Evolutionary conservation across 2,113 vertebrate species (phyloP).

Genomic region (Melanotaenia duboulayi): DNA sequence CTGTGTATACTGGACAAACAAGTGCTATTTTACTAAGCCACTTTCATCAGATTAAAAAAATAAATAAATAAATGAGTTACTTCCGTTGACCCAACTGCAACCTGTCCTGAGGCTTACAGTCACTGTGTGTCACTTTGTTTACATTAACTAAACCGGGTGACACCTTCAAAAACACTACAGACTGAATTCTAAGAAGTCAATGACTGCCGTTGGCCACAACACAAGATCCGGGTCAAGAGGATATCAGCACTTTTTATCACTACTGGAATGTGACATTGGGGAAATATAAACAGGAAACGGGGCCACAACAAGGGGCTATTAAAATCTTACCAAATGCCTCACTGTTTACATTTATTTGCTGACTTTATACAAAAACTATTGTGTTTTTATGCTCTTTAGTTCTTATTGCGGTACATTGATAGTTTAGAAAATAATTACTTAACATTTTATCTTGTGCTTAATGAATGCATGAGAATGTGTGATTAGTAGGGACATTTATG

Average conservation of each 20-base stretch:
- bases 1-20: no score
- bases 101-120: background rate
- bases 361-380: no score
- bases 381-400: no score
- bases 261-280: constrained; percentile 47
- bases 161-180: constrained; percentile 20
- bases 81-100: background rate
- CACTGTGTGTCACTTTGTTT: background rate
- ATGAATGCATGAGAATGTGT: no score
- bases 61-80: background rate
- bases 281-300: background rate
- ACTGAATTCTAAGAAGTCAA: constrained; percentile 2
- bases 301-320: background rate
- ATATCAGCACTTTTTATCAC: constrained; percentile 29
- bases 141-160: constrained; percentile 24
- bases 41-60: no score
- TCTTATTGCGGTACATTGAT: no score
- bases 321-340: background rate
- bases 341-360: background rate
- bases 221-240: constrained; percentile 48
- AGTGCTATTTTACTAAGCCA: no score
- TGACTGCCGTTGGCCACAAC: constrained; percentile 50
- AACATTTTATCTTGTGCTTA: no score
- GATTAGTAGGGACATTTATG: no score
- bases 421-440: no score